A percentile compares a stretch with the other conserved stretches of the same genome.
Evolutionary conservation across 2,113 vertebrate species (phyloP).

Genomic region (Callipepla californica): DNA sequence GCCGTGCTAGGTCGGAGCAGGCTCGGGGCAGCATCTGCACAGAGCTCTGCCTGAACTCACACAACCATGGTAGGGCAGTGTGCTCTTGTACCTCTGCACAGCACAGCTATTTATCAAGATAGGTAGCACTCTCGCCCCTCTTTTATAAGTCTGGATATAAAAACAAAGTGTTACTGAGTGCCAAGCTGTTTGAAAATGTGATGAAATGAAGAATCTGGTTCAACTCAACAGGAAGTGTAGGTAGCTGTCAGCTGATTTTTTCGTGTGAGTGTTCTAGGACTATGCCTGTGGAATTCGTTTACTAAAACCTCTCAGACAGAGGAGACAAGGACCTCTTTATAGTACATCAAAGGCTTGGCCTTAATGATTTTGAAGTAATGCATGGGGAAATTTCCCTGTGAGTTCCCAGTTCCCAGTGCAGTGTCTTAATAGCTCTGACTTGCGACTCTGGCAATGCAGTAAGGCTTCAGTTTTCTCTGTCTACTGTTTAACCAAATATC

Average conservation of each 20-base stretch:
- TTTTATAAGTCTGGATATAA: neutral
- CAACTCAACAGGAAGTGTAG: neutral
- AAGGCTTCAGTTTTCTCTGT: neutral
- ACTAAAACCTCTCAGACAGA: neutral
- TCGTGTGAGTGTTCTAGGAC: neutral
- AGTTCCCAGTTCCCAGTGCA: neutral
- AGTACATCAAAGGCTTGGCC: neutral
- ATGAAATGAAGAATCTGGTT: neutral
- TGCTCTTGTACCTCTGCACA: neutral
- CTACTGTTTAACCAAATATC: neutral
- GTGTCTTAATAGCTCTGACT: neutral
- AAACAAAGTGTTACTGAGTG: neutral
- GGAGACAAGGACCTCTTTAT: neutral
- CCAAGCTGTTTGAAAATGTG: neutral
- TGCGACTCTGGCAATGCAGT: neutral
- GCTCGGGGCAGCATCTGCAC: neutral
- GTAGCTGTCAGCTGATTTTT: neutral
- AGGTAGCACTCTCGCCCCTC: neutral
- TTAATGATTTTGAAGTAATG: neutral
- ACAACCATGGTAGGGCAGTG: neutral
- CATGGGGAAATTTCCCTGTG: neutral
- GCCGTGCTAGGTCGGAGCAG: neutral
- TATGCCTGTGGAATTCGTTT: neutral
- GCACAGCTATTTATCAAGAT: neutral
- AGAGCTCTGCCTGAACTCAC: neutral